phyloP scores from a whole-genome alignment of 2,113 vertebrate genomes.

The Nesospiza acunhae region DNA sequence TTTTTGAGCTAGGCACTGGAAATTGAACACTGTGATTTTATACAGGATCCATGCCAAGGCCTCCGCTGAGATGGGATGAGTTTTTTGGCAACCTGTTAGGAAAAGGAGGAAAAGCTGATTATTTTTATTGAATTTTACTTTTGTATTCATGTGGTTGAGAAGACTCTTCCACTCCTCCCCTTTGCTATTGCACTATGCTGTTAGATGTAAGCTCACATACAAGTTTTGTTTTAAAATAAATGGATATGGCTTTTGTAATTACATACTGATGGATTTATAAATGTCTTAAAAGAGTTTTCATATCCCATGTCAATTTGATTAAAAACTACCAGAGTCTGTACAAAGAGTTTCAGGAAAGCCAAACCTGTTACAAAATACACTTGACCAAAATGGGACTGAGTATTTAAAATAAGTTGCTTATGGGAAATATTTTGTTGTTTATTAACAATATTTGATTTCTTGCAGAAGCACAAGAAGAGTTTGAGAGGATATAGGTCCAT shows the following conservation, averaged over 20 bases:
- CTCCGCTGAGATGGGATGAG: background rate
- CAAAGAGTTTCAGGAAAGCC: background rate
- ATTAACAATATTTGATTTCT: background rate
- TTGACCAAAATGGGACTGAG: background rate
- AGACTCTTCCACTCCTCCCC: background rate
- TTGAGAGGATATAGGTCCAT: background rate
- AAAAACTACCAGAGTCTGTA: background rate
- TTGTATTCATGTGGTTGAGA: background rate
- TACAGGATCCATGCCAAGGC: background rate
- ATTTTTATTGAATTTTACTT: background rate
- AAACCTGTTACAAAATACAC: background rate
- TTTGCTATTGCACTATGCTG: background rate
- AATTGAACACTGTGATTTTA: background rate
- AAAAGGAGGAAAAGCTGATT: background rate
- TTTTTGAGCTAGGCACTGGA: background rate
- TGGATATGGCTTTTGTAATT: background rate
- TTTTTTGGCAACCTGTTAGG: background rate
- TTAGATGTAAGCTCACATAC: background rate
- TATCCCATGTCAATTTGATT: background rate
- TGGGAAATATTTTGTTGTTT: background rate
- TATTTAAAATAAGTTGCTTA: background rate
- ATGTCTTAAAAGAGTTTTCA: background rate
- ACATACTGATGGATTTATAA: background rate
- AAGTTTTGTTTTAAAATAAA: background rate
- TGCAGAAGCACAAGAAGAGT: background rate